Base-by-base conservation (phyloP, 2,888 invertebrate genomes). In the Bimastos eiseni region DNA sequence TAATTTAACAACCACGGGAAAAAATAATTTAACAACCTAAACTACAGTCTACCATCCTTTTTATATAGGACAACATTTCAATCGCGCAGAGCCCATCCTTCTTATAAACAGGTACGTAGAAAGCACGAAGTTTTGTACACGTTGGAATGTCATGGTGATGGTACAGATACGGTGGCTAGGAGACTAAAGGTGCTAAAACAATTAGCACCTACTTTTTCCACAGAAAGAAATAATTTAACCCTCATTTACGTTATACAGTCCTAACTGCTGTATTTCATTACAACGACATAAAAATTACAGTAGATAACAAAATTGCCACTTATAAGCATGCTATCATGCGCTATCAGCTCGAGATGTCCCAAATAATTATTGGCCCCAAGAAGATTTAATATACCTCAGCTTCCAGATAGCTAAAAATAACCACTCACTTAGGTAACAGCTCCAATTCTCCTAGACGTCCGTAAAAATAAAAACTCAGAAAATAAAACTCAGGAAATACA, bases 401-500 rank as follows among this genome's bases (percentile, higher is more conserved):
- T 11, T n/a, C 8, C n/a, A 70, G 70, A n/a, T 11, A n/a, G n/a
- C 70, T 70, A 70, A 30, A 30, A n/a, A n/a, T 70, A 70, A n/a
- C 8, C 30, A 70, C 70, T n/a, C 70, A 70, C 70, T 70, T 70
- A 8, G 70, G 70, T 70, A 70, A 70, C 4, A n/a, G 70, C 11
- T 70, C 70, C 70, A 17, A 70, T 70, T 30, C 70, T n/a, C n/a
- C 70, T n/a, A 30, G 70, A 30, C 70, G n/a, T 70, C 70, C 70
- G 70, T 70, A 30, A n/a, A 70, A 70, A 8, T 30, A 70, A 70
- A n/a, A 70, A 70, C 70, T 70, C 70, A 70, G 70, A 70, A n/a
- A 70, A 70, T 70, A n/a, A 70, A 70, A 70, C 70, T 70, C 70
- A 70, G 70, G n/a, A 70, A 70, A 70, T 70, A n/a, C 30, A 70